These are phyloP conservation scores for Semibalanus balanoides DNA, from an alignment of 1,140 invertebrate species.

Conservation along the genomic window DNA sequence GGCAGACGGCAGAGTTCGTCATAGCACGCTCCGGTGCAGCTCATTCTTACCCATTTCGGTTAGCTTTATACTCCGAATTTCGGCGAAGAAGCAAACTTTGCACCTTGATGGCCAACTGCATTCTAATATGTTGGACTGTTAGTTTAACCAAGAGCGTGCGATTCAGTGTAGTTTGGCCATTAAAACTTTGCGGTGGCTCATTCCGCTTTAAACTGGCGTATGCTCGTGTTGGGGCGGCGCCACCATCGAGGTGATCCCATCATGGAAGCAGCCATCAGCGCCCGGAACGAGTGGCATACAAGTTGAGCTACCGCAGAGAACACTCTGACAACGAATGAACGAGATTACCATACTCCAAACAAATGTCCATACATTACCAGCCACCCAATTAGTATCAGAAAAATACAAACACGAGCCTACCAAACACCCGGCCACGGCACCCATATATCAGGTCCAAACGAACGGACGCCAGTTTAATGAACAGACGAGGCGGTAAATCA, in stretches of 20 bases:
- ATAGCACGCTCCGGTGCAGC: not conserved
- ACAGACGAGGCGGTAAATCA: not conserved
- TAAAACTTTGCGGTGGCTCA: not conserved
- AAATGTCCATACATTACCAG: not conserved
- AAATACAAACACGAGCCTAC: not conserved
- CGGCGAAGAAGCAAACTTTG: not conserved
- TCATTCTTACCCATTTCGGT: not conserved
- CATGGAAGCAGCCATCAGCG: not conserved
- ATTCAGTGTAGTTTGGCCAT: not conserved
- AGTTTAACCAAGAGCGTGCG: not conserved
- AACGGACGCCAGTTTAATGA: not conserved
- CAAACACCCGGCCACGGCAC: not conserved
- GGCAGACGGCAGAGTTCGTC: not conserved
- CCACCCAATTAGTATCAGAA: not conserved
- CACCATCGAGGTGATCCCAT: not conserved
- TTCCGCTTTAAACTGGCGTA: not conserved
- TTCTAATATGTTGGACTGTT: not conserved
- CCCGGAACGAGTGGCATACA: not conserved
- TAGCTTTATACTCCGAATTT: not conserved
- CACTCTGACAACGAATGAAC: no score
- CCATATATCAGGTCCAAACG: not conserved
- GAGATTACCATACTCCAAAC: not conserved
- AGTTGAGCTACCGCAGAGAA: not conserved
- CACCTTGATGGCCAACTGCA: not conserved
- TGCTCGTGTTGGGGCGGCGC: not conserved